Conservation (phyloP, 2,113 vertebrate species). For the Microcebus griseorufus region DNA sequence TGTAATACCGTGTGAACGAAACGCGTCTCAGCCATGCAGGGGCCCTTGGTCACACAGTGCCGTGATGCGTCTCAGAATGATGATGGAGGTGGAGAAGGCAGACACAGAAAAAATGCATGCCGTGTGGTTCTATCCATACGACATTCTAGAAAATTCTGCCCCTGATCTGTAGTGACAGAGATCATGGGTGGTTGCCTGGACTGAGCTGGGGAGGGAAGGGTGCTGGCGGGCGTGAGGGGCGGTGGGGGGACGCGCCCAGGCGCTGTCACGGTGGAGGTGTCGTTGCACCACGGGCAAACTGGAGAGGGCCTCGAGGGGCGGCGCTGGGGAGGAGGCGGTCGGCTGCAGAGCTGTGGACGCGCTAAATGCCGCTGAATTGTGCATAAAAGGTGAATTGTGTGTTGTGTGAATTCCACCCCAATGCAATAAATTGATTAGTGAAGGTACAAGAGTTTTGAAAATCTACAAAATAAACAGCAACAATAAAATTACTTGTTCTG, state of each 20-base stretch:
- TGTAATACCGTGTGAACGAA: background rate
- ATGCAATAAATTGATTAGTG: background rate
- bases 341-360: rapidly evolving
- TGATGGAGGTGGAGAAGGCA: background rate
- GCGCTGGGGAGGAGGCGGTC: too few species aligned
- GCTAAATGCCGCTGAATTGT: rapidly evolving
- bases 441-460: background rate
- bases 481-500: too few species aligned
- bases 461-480: too few species aligned
- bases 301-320: too few species aligned
- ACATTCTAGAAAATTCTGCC: background rate
- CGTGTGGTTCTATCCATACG: too few species aligned
- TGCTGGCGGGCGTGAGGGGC: rapidly evolving
- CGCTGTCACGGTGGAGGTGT: too few species aligned
- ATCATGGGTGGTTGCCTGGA: too few species aligned
- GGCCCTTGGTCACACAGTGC: background rate
- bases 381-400: background rate
- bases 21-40: background rate
- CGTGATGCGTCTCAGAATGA: background rate
- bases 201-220: too few species aligned
- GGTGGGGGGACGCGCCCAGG: too few species aligned
- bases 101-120: background rate
- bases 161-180: background rate
- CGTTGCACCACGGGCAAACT: too few species aligned
- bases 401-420: too few species aligned